Conservation (phyloP, 2,797 vertebrate species). For the Enteromius anoplus region DNA sequence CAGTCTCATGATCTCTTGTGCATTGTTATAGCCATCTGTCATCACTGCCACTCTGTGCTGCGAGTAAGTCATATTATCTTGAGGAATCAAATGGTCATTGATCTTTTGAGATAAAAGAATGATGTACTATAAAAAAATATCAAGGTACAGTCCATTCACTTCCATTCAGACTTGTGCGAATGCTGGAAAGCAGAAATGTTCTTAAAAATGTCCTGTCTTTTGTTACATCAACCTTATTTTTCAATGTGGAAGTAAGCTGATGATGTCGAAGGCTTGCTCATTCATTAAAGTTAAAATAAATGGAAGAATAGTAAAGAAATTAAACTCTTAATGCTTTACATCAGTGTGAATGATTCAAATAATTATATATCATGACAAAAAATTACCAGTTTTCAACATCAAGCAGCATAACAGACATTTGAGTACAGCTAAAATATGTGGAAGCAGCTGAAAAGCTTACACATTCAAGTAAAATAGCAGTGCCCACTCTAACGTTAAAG, state of each 20-base stretch:
- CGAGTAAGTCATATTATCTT: constrained; percentile 20
- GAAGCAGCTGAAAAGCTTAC: not conserved
- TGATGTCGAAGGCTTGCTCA: not conserved
- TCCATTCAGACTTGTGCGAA: not conserved
- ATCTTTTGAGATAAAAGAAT: constrained; percentile 23
- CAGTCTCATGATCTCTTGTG: not conserved
- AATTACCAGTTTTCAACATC: not conserved
- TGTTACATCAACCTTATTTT: not conserved
- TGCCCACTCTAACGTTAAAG: not conserved
- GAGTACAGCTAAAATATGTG: not conserved
- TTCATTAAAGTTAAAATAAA: not conserved
- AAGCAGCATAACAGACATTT: not conserved
- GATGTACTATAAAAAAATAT: not conserved
- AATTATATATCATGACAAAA: not conserved
- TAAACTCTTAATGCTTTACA: not conserved
- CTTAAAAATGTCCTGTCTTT: not conserved
- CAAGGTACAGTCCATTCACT: not conserved
- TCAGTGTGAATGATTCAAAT: not conserved
- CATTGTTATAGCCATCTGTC: not conserved
- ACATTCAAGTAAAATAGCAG: not conserved
- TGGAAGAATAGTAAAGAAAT: not conserved
- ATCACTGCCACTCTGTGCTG: not conserved
- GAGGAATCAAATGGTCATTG: not conserved
- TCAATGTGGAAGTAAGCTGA: not conserved
- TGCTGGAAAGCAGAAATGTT: not conserved